Conservation (phyloP, 1,140 invertebrate genomes). For the Calephelis nemesis region DNA sequence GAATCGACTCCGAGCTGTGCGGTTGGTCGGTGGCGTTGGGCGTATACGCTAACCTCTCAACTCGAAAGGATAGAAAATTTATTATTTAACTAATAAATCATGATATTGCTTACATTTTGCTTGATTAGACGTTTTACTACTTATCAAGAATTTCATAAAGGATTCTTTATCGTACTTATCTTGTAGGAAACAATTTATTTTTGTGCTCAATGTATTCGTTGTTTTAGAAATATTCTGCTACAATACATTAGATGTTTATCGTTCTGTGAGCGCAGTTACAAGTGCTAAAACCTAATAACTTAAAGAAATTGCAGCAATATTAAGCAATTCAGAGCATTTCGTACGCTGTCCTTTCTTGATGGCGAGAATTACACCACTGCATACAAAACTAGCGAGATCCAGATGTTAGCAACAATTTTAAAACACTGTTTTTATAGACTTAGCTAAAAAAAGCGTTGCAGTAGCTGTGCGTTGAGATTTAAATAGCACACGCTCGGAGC, state of each 20-base stretch:
- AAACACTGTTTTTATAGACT: not conserved
- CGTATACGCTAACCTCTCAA: no score
- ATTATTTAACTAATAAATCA: no score
- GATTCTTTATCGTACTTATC: not conserved
- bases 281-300: conserved; percentile 28
- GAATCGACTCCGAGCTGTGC: no score
- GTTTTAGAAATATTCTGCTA: not conserved
- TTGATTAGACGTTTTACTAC: no score
- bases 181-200: not conserved
- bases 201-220: not conserved
- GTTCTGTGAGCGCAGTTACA: not conserved
- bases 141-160: no score
- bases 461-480: no score
- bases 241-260: not conserved
- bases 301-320: conserved; percentile 38
- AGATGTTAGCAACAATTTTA: conserved; percentile 37
- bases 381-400: conserved; percentile 43
- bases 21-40: no score
- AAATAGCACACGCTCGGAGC: no score
- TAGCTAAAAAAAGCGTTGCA: not conserved
- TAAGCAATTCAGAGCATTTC: conserved; percentile 39
- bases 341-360: conserved; percentile 39
- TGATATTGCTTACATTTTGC: no score
- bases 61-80: no score
- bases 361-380: conserved; percentile 45